Base-by-base conservation (phyloP, 2,113 vertebrate species). In the Mobula birostris region DNA sequence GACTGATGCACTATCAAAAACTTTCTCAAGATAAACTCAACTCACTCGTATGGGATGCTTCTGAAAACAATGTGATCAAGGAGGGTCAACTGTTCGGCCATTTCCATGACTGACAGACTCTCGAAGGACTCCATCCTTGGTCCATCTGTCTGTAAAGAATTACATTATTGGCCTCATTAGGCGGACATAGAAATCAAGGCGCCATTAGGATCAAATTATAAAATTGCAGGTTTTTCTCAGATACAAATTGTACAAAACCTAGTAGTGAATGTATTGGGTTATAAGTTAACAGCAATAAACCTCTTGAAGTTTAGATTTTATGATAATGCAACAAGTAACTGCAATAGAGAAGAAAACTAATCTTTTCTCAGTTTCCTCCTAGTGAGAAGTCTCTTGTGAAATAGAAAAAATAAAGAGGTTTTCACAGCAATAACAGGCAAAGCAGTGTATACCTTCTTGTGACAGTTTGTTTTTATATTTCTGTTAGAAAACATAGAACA, bases 41-140 rank as follows among this genome's bases (percentile, higher is more conserved):
- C 98, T 98, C 96, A 99, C 99, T 99, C 98, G 0, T 99, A 99
- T 27, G 98, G 98, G 95, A 99, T 99, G 97, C 98, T 99, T 96
- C 98, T 97, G 97, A 99, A 99, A 95, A 99, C 96, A 5, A 99
- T 94, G 91, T 99, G 98, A 96, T 99, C 99, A 95, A 99, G 96
- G 74, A 99, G 97, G 9, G 99, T 99, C 96, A 99, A 98, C 95
- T 99, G 99, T 95, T 99, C 99, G 0, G 99, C 99, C 95, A 99
- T 96, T 96, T 99, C 98, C 98, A 99, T 99, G 82, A 98, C 98
- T 0, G 98, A 98, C 94, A 99, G 96, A 0, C 97, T 98, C 96
- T 99, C 98, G 94, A 99, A 98, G 95, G 97, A 98, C 95, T 99
- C 98, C 0, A 97, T 97, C 95, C 98, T 98, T 0, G 96, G 96